Evolutionary conservation across 1,140 invertebrate species (phyloP).

Genomic region (Drosophila arizonae): DNA sequence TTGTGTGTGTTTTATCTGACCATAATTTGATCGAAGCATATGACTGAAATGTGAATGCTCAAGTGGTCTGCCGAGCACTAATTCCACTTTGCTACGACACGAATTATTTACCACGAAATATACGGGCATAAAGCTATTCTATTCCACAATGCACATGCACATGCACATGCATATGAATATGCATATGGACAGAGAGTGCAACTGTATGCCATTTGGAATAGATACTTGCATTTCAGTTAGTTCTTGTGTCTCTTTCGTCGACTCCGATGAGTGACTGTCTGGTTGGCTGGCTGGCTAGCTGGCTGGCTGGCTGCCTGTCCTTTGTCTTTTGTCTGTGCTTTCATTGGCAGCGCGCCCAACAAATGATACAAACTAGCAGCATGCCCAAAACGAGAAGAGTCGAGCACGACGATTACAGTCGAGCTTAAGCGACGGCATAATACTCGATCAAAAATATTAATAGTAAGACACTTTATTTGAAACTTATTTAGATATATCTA

Average conservation of each 20-base stretch:
- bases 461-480: too few relatives aligned
- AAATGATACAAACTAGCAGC: slow-evolving; percentile 71
- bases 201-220: slow-evolving; percentile 47
- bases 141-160: slow-evolving; percentile 28
- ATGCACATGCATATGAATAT: slow-evolving; percentile 18
- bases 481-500: too few relatives aligned
- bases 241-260: slow-evolving; percentile 30
- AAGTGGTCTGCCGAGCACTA: slow-evolving; percentile 32
- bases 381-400: slow-evolving; percentile 27
- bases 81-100: slow-evolving; percentile 6
- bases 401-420: background rate
- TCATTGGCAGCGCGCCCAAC: slow-evolving; percentile 74
- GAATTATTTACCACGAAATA: slow-evolving; percentile 2
- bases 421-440: background rate
- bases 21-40: slow-evolving; percentile 38
- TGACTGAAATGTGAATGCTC: slow-evolving; percentile 28
- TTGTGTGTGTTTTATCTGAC: slow-evolving; percentile 15
- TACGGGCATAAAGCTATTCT: background rate
- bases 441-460: background rate
- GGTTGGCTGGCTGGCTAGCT: background rate
- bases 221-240: slow-evolving; percentile 64
- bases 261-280: slow-evolving; percentile 61
- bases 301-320: slow-evolving; percentile 50
- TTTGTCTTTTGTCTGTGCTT: slow-evolving; percentile 55
- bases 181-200: slow-evolving; percentile 3